phyloP scores from a whole-genome alignment of 2,797 vertebrate genomes.

The Echeneis naucrates region DNA sequence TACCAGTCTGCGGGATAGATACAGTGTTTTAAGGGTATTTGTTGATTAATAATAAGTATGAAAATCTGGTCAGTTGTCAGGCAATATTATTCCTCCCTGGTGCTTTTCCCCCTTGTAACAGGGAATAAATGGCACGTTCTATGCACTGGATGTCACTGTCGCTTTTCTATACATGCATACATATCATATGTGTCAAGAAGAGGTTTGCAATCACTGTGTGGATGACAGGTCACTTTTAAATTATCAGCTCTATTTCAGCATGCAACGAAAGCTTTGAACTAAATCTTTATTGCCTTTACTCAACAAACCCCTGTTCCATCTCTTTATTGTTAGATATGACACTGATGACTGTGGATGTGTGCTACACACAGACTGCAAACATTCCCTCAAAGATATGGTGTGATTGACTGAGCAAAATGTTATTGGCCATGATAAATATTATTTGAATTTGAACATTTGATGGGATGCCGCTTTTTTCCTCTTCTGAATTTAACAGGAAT shows the following conservation, averaged over 20 bases:
- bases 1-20: slow-evolving; percentile 44
- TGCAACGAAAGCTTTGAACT: slow-evolving; percentile 5
- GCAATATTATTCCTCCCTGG: not conserved
- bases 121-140: not conserved
- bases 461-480: too few relatives aligned
- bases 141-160: not conserved
- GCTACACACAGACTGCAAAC: slow-evolving; percentile 16
- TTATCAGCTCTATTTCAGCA: slow-evolving; percentile 27
- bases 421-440: not conserved
- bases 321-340: slow-evolving; percentile 33
- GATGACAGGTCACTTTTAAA: slow-evolving; percentile 44
- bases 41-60: slow-evolving; percentile 45
- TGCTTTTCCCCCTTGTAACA: not conserved
- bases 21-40: slow-evolving; percentile 29
- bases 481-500: too few relatives aligned
- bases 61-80: slow-evolving; percentile 27
- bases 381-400: not conserved
- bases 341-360: slow-evolving; percentile 18
- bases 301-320: slow-evolving; percentile 17
- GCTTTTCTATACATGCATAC: not conserved
- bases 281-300: slow-evolving; percentile 20
- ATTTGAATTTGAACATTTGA: too few relatives aligned
- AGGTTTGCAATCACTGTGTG: slow-evolving; percentile 5
- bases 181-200: slow-evolving; percentile 8
- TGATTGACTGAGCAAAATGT: not conserved